Percentiles rank a stretch among this genome's conserved stretches.
These are phyloP conservation scores for Accipiter cooperii DNA, from an alignment of 2,113 vertebrate species.

Conservation along the genomic window DNA sequence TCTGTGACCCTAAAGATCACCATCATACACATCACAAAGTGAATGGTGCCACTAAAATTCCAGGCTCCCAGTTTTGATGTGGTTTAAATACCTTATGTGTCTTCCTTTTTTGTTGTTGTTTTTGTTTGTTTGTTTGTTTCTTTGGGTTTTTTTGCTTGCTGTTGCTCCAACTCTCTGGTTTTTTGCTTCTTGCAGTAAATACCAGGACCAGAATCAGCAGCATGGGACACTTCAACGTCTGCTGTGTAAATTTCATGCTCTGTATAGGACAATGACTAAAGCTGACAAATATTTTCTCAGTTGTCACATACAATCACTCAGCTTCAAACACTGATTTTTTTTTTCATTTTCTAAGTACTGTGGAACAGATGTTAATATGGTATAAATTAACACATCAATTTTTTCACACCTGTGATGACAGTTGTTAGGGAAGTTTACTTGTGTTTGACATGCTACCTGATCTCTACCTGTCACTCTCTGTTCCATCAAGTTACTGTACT, in stretches of 20 bases:
- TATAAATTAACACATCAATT: conserved; percentile 65
- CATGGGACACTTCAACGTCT: neutral
- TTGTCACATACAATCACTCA: conserved; percentile 64
- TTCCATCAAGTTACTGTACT: conserved; percentile 36
- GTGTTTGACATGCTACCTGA: conserved; percentile 12
- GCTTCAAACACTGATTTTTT: neutral
- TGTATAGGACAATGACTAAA: conserved; percentile 53
- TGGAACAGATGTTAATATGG: conserved; percentile 62
- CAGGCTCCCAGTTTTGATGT: neutral
- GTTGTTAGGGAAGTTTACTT: conserved; percentile 37
- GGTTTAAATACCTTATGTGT: neutral
- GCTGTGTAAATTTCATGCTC: conserved; percentile 16
- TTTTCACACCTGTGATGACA: conserved; percentile 57
- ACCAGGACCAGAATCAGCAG: neutral
- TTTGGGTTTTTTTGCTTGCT: neutral
- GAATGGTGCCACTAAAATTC: neutral
- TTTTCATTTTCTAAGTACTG: conserved; percentile 6
- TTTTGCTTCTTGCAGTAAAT: neutral
- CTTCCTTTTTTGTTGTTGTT: neutral
- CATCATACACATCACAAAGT: neutral
- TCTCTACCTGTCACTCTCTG: conserved; percentile 34
- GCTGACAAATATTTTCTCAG: conserved; percentile 61
- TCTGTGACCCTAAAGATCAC: neutral
- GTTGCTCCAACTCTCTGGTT: neutral
- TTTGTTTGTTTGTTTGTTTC: neutral